Percentiles rank a stretch among this genome's conserved stretches.
phyloP scores from a whole-genome alignment of 1,140 invertebrate genomes.

The Globodera rostochiensis region DNA sequence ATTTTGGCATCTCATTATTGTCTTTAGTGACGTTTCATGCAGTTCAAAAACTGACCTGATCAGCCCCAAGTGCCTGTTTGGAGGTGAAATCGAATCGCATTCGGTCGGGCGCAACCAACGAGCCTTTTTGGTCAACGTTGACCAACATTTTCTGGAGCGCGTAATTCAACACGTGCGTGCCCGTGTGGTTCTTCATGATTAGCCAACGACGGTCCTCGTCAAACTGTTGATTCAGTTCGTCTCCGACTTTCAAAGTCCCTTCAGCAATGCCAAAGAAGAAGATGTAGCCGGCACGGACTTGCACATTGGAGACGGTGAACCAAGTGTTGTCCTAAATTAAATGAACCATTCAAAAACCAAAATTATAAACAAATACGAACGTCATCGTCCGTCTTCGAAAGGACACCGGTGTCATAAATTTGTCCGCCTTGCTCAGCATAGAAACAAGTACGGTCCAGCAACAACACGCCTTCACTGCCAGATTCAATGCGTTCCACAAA shows the following conservation, averaged over 20 bases:
- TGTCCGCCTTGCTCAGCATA: constrained; percentile 94
- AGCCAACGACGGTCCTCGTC: constrained; percentile 80
- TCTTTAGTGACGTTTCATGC: neutral
- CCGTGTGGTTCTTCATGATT: constrained; percentile 99
- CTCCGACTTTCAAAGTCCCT: constrained; percentile 82
- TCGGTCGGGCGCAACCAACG: constrained; percentile 94
- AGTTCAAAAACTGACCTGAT: constrained; percentile 66
- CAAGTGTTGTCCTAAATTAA: constrained; percentile 73
- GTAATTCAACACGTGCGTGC: constrained; percentile 94
- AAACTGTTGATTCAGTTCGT: constrained; percentile 80
- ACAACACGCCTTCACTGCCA: constrained; percentile 86
- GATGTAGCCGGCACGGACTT: constrained; percentile 92
- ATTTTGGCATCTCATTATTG: too few relatives aligned
- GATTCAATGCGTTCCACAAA: constrained; percentile 83
- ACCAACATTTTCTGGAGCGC: constrained; percentile 85
- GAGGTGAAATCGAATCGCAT: constrained; percentile 96
- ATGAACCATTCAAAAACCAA: neutral
- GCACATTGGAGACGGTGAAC: constrained; percentile 89
- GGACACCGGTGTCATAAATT: constrained; percentile 92
- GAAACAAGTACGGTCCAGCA: constrained; percentile 87
- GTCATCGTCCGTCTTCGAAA: constrained; percentile 83
- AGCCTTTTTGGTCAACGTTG: constrained; percentile 92
- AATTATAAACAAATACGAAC: constrained; percentile 48
- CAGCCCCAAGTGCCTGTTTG: constrained; percentile 82
- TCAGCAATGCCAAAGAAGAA: constrained; percentile 79